Base-by-base conservation (phyloP, 2,888 invertebrate genomes). In the Epirrhoe alternata region DNA sequence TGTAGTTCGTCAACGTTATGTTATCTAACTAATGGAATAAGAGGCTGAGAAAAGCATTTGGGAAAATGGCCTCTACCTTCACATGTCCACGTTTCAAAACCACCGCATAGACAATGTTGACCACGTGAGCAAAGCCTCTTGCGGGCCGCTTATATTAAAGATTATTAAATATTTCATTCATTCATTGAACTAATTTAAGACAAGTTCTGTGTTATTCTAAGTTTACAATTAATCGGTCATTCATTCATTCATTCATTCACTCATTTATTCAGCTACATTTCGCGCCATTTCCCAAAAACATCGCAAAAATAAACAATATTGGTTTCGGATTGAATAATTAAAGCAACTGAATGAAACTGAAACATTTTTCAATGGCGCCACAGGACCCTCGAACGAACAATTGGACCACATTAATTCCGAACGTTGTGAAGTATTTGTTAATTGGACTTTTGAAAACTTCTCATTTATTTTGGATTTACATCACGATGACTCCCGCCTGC, bases 21-120 rank as follows among this genome's bases (percentile, higher is more conserved):
- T n/a, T n/a, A n/a, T n/a, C n/a, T n/a, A n/a, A n/a, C n/a, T n/a
- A n/a, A 35, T 35, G 35, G 10, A 63, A 64, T 59, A 64, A 53
- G 61, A 62, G 53, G 59, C 51, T 35, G 45, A 64, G 54, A 66
- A 67, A 68, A 64, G 64, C 61, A 70, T 70, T 64, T 73, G 69
- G 63, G 70, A 73, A 74, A 24, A 24, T 24, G 1, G 24, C 24
- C 24, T 24, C 24, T 2, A 24, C 1, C 24, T 24, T 24, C 24
- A 24, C 24, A 24, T 24, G 1, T 24, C 24, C 1, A 24, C 24
- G 24, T 24, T 24, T 2, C 1, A 24, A 24, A 24, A 24, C 24
- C 24, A 24, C n/a, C 24, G 24, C 24, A 24, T 24, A 2, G 1
- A 24, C 24, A 2, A 24, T 24, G 24, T 24, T 24, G 24, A 24